Evolutionary conservation across 2,113 vertebrate genomes (phyloP).

Genomic region (Amphiprion ocellaris): DNA sequence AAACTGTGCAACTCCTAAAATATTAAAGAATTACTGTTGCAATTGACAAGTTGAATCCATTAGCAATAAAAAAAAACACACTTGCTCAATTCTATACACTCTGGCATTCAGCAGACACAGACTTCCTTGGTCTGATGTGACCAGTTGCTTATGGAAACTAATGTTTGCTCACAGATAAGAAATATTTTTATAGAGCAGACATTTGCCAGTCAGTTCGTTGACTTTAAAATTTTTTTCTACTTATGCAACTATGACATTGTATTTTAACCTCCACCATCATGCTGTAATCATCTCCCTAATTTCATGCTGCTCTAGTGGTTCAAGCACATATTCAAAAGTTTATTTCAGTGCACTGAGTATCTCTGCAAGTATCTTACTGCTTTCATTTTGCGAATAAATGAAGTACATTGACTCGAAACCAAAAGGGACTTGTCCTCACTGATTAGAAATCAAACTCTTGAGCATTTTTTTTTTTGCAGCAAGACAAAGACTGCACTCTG

Average conservation of each 20-base stretch:
- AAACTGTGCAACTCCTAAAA: no score
- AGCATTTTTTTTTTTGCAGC: conserved; percentile 22
- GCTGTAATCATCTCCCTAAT: no score
- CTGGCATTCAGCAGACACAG: no score
- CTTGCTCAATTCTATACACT: no score
- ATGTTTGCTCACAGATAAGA: not conserved
- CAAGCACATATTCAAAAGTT: not conserved
- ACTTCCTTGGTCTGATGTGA: no score
- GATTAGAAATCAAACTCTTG: conserved; percentile 20
- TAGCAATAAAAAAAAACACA: no score
- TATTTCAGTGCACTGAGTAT: not conserved
- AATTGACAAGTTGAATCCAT: no score
- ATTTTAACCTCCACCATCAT: not conserved
- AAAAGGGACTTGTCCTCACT: not conserved
- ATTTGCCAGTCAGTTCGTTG: not conserved
- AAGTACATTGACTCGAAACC: not conserved
- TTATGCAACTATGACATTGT: not conserved
- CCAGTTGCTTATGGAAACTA: not conserved
- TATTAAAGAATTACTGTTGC: no score
- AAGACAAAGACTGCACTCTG: conserved; percentile 45
- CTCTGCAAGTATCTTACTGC: not conserved
- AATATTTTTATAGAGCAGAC: no score
- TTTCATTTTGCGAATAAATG: not conserved
- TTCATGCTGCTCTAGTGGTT: not conserved
- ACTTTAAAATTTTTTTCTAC: not conserved